A percentile compares a stretch with the other conserved stretches of the same genome.
These are phyloP conservation scores for Drosophila kanekoi DNA, from an alignment of 2,888 invertebrate species.

Conservation along the genomic window DNA sequence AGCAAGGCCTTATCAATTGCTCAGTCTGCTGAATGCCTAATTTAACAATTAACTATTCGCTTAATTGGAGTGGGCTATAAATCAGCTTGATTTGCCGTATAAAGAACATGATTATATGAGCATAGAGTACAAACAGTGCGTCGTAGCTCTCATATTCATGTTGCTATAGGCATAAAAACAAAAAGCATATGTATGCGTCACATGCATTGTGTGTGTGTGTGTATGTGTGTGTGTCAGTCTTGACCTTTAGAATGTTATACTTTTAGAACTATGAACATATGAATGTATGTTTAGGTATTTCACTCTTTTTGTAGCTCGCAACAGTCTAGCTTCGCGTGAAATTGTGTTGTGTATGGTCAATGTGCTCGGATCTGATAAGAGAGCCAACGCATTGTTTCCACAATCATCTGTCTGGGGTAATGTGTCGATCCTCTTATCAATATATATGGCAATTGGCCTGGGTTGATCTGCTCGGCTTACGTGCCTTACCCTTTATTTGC, in stretches of 20 bases:
- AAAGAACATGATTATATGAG: background rate
- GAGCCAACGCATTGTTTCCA: slow-evolving; percentile 6
- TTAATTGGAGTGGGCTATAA: slow-evolving; percentile 6
- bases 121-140: slow-evolving; percentile 30
- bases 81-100: slow-evolving; percentile 10
- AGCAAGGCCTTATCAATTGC: slow-evolving; percentile 12
- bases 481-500: slow-evolving; percentile 16
- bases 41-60: slow-evolving; percentile 6
- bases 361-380: slow-evolving; percentile 31
- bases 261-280: slow-evolving; percentile 15
- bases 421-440: slow-evolving; percentile 26
- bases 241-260: slow-evolving; percentile 52
- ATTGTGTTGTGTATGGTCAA: slow-evolving; percentile 26
- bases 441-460: background rate
- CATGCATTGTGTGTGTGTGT: slow-evolving; percentile 3
- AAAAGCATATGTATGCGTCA: slow-evolving; percentile 29
- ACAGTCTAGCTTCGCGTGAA: slow-evolving; percentile 3
- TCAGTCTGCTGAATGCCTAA: slow-evolving; percentile 18
- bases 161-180: slow-evolving; percentile 3
- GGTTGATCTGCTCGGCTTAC: slow-evolving; percentile 1
- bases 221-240: slow-evolving; percentile 10
- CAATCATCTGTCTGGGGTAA: slow-evolving; percentile 1
- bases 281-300: background rate
- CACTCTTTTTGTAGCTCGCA: slow-evolving; percentile 18
- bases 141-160: slow-evolving; percentile 1